These are phyloP conservation scores for Haplochromis burtoni DNA, from an alignment of 2,113 vertebrate species.

Conservation along the genomic window DNA sequence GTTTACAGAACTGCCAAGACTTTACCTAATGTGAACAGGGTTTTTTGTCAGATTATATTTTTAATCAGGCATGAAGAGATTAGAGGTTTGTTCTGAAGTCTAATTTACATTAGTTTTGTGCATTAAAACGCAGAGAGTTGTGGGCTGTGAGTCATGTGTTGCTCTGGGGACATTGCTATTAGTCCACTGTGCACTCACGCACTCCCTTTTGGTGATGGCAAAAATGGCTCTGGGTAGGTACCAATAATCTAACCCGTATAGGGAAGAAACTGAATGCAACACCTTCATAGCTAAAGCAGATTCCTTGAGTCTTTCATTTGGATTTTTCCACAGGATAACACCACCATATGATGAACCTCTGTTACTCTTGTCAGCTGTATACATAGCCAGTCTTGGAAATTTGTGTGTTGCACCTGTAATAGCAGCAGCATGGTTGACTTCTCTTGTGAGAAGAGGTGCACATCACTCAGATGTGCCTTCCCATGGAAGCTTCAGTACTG, in stretches of 20 bases:
- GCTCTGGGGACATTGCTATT: background rate
- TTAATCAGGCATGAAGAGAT: background rate
- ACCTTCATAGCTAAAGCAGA: background rate
- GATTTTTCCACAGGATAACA: conserved; percentile 19
- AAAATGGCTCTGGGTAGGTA: background rate
- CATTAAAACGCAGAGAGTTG: rapidly evolving
- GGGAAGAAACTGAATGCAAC: background rate
- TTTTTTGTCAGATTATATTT: background rate
- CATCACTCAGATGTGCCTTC: background rate
- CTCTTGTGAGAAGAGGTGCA: background rate
- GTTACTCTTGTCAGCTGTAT: background rate
- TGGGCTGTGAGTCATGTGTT: background rate
- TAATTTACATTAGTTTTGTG: background rate
- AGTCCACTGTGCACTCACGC: background rate
- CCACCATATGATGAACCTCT: background rate
- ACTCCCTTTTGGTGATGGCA: background rate
- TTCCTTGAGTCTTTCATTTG: background rate
- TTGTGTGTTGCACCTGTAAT: conserved; percentile 9
- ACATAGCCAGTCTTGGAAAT: background rate
- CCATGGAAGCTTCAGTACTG: background rate
- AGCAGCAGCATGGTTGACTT: conserved; percentile 22
- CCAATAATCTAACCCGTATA: background rate
- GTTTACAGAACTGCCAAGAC: background rate
- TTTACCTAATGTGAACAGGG: background rate
- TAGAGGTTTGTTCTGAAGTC: background rate